Evolutionary conservation across 2,113 vertebrate genomes (phyloP).

Genomic region (Myotis lucifugus): DNA sequence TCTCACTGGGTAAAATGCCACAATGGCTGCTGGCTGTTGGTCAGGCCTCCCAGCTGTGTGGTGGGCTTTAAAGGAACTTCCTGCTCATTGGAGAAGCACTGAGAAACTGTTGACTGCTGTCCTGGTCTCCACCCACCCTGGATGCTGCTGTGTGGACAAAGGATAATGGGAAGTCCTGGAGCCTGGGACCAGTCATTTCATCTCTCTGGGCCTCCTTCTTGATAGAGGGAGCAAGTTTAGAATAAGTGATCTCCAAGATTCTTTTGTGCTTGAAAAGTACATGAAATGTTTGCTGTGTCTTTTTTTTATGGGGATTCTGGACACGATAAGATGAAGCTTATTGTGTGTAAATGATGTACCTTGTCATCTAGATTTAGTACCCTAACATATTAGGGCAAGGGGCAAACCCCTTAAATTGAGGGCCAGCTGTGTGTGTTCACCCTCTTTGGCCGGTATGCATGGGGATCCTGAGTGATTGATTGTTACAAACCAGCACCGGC

Average conservation of each 20-base stretch:
- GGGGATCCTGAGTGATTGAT: neutral
- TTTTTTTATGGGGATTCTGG: neutral
- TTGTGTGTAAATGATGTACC: neutral
- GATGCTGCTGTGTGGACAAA: neutral
- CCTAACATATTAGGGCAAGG: neutral
- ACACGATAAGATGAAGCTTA: neutral
- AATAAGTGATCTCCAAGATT: neutral
- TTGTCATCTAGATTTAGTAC: neutral
- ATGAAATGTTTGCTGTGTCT: neutral
- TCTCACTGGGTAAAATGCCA: neutral
- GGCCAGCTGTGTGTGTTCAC: neutral
- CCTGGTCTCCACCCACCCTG: neutral
- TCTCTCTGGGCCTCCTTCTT: neutral
- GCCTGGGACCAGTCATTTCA: neutral
- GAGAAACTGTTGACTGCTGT: accelerated
- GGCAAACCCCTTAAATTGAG: neutral
- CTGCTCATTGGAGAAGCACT: neutral
- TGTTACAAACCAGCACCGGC: neutral
- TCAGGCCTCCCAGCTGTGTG: neutral
- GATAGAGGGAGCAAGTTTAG: neutral
- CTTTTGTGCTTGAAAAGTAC: constrained; percentile 3
- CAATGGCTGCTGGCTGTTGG: neutral
- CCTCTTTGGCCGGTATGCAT: accelerated
- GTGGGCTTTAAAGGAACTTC: neutral
- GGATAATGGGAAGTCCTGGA: neutral